phyloP scores from a whole-genome alignment of 1,140 invertebrate species.

The Lepidurus arcticus region DNA sequence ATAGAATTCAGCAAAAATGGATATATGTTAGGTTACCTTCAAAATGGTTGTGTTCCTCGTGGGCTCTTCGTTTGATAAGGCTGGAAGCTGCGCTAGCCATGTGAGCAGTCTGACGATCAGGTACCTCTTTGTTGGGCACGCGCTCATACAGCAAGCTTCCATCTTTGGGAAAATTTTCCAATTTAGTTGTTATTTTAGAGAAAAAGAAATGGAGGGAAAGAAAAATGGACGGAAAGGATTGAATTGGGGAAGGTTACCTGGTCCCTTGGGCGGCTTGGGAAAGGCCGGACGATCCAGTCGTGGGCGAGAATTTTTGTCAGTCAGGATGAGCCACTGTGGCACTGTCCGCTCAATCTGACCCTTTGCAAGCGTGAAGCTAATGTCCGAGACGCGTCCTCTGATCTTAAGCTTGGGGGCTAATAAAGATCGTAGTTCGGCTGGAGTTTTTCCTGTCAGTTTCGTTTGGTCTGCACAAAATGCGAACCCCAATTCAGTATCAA shows the following conservation, averaged over 20 bases:
- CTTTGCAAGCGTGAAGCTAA: slow-evolving; percentile 67
- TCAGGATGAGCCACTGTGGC: slow-evolving; percentile 75
- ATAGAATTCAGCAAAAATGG: not conserved
- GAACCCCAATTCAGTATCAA: too few relatives aligned
- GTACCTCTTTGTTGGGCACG: slow-evolving; percentile 68
- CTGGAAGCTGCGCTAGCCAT: slow-evolving; percentile 51
- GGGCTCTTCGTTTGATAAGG: slow-evolving; percentile 50
- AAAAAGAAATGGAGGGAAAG: not conserved
- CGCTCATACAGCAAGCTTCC: slow-evolving; percentile 77
- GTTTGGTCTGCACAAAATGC: slow-evolving; percentile 50
- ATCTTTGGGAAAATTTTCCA: slow-evolving; percentile 50
- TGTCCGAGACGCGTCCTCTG: slow-evolving; percentile 64
- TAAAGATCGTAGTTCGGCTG: slow-evolving; percentile 55
- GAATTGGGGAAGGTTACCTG: slow-evolving; percentile 47
- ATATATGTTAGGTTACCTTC: not conserved
- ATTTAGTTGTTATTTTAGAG: too few relatives aligned
- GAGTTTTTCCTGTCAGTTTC: slow-evolving; percentile 56
- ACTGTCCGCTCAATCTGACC: slow-evolving; percentile 52
- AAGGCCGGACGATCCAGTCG: slow-evolving; percentile 75
- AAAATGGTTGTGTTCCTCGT: slow-evolving; percentile 48
- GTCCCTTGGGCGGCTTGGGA: slow-evolving; percentile 77
- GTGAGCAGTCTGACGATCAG: slow-evolving; percentile 54
- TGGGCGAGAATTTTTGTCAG: slow-evolving; percentile 60
- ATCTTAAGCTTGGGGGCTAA: slow-evolving; percentile 41
- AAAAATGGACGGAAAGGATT: not conserved